Base-by-base conservation (phyloP, 2,888 invertebrate species). In the Troides helena region DNA sequence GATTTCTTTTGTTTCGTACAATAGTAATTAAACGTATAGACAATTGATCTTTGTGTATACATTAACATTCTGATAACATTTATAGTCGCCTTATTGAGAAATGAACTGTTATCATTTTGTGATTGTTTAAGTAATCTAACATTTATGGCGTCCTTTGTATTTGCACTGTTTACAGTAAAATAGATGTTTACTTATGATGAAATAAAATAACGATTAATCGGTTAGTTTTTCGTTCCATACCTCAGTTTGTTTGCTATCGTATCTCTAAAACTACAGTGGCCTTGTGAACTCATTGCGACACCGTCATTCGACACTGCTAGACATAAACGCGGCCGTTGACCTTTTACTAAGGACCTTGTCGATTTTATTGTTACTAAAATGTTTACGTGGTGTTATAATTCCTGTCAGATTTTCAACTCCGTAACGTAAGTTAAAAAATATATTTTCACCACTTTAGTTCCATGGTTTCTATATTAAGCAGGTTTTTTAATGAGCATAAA, bases 241-340 rank as follows among this genome's bases (percentile, higher is more conserved):
- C 6, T 18, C 57, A 1, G 62, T 39, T 58, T 39, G 39, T 21
- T 62, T 53, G 63, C 62, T 66, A 69, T 73, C 66, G 60, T 71
- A 69, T 72, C 71, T 71, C 58, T 69, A 73, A 72, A 73, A 78
- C 75, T 76, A 72, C 70, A 70, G 73, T 81, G 86, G 85, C 88
- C 88, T 88, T 87, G 87, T 78, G 75, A 75, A 73, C 77, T 73
- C 72, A 78, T 87, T 87, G 83, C 85, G 81, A 84, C 85, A 86
- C 78, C 78, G 75, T 78, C 72, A 77, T 77, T 78, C 77, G 76
- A 76, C 77, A 72, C 73, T 74, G 71, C 72, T 73, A 73, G 72
- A 73, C 79, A 76, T 74, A 74, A 74, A 75, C 74, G 77, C 81
- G 88, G 86, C 83, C 85, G 76, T 81, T 83, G 84, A 88, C 83